Percentiles rank a stretch among this genome's conserved stretches.
phyloP scores from a whole-genome alignment of 2,113 vertebrate genomes.

The Boleophthalmus pectinirostris region DNA sequence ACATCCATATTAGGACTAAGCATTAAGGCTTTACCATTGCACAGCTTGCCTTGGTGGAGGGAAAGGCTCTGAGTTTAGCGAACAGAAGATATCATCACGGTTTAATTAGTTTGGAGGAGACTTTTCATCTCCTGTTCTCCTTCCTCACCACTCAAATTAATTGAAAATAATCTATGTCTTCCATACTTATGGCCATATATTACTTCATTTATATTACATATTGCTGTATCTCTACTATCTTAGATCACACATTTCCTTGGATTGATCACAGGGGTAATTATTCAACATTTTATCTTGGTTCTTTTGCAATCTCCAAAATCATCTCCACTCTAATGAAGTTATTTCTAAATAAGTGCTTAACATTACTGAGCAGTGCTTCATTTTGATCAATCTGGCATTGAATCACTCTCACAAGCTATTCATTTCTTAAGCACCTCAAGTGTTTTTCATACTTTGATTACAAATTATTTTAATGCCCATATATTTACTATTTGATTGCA shows the following conservation, averaged over 20 bases:
- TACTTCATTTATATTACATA: neutral
- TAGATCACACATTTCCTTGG: neutral
- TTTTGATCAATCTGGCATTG: conserved; percentile 14
- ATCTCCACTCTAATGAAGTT: conserved; percentile 56
- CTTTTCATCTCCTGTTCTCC: neutral
- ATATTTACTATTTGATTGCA: neutral
- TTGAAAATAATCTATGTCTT: neutral
- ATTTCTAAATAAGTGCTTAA: conserved; percentile 52
- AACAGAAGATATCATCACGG: neutral
- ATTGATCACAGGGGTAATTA: neutral
- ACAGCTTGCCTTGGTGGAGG: neutral
- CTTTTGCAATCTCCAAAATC: conserved; percentile 55
- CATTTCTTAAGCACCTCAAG: neutral
- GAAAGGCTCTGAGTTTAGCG: too few relatives aligned
- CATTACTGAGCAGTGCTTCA: conserved; percentile 24
- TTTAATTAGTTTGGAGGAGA: neutral
- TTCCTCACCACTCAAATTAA: neutral
- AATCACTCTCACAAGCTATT: neutral
- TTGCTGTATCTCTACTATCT: neutral
- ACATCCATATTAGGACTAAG: neutral
- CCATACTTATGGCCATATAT: neutral
- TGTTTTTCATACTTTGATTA: neutral
- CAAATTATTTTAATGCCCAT: neutral
- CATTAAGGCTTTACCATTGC: neutral
- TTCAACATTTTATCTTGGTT: conserved; percentile 52